Base-by-base conservation (phyloP, 2,113 vertebrate genomes). In the Setophaga kirtlandii region DNA sequence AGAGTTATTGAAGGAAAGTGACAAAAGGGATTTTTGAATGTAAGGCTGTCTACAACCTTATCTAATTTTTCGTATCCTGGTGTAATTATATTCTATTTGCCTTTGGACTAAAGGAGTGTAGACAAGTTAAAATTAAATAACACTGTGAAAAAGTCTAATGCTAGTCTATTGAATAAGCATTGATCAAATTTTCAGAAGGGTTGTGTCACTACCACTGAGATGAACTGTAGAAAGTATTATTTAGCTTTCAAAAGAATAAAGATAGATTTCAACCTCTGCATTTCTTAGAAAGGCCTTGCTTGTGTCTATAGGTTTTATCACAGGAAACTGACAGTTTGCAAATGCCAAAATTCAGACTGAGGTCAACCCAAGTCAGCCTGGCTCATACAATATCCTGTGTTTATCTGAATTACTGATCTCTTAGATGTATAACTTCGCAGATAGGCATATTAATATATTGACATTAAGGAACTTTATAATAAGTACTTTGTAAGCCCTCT, bases 91-190 rank as follows among this genome's bases (percentile, higher is more conserved):
- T 92, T 83, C 79, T 90, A 44, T 92, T 95, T 92, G 87, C 56
- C 60, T 89, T 92, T 89, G 77, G 80, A 89, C 83, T 92, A 94
- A 94, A 83, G 53, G 58, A 87, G n/a, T 78, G 44, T 49, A 83
- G 76, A 70, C 71, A 91, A 83, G 73, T 81, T 90, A 63, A 87
- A 96, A 94, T 82, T 91, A 79, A 95, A 93, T 95, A 93, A 83
- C 39, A 18, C 47, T 5, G 4, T 77, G 16, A 22, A 59, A 70
- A 94, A 78, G 55, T 80, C 78, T 88, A 67, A 80, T 35, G 30
- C 44, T 81, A 53, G 52, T 70, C 35, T 88, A 79, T 83, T 86
- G 65, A 92, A 86, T 84, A 88, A 81, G 44, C 60, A 49, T 41
- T 94, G 68, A 90, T 90, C 59, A 77, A 63, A 88, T 93, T 90